A percentile compares a stretch with the other conserved stretches of the same genome.
Conservation (phyloP, 1,140 invertebrate genomes). For the Microplitis mediator region DNA sequence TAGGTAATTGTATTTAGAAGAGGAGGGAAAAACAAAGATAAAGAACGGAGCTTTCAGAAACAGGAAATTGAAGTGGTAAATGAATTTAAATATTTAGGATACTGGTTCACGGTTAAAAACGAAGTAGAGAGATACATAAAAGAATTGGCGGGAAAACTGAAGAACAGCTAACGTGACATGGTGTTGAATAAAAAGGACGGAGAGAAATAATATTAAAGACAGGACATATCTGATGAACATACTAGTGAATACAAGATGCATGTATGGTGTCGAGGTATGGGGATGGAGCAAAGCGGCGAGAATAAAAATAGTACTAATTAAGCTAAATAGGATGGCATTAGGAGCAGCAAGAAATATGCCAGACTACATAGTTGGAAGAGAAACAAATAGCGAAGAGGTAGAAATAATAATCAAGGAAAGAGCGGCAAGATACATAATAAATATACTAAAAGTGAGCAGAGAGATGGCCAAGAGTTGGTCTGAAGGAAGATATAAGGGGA, state of each 20-base stretch:
- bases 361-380: slow-evolving; percentile 2
- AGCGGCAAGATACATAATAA: not conserved
- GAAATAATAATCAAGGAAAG: not conserved
- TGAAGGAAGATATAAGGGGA: slow-evolving; percentile 9
- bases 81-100: not conserved
- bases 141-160: slow-evolving; percentile 1
- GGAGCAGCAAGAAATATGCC: not conserved
- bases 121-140: not conserved
- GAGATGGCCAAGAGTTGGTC: slow-evolving; percentile 14
- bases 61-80: slow-evolving; percentile 15
- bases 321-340: not conserved
- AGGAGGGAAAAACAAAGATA: too few species aligned
- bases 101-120: not conserved
- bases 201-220: not conserved
- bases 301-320: slow-evolving; percentile 9
- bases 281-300: slow-evolving; percentile 9
- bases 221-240: slow-evolving; percentile 18
- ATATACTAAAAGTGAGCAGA: slow-evolving; percentile 7
- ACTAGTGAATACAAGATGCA: slow-evolving; percentile 4
- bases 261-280: slow-evolving; percentile 25
- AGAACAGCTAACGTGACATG: slow-evolving; percentile 20
- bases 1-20: too few species aligned
- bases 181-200: not conserved
- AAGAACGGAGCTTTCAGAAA: too few species aligned
- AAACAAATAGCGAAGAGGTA: not conserved